phyloP scores from a whole-genome alignment of 2,888 invertebrate genomes.

The Dyspetes luteomarginatus region DNA sequence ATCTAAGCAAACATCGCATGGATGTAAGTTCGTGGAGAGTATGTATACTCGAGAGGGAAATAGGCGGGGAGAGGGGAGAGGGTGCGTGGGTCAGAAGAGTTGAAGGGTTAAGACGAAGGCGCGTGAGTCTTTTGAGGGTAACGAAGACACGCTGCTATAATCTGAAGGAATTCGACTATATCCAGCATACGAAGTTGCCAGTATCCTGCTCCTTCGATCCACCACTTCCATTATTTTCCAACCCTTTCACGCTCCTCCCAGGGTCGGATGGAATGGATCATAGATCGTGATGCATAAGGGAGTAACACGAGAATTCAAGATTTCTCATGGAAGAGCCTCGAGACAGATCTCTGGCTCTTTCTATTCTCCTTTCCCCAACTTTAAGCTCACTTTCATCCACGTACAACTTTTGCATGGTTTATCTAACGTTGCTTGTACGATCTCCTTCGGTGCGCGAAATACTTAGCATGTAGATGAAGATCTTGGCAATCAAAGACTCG shows the following conservation, averaged over 20 bases:
- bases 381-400: slow-evolving; percentile 37
- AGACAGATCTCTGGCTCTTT: slow-evolving; percentile 26
- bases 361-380: slow-evolving; percentile 27
- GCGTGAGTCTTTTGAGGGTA: slow-evolving; percentile 59
- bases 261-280: slow-evolving; percentile 63
- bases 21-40: slow-evolving; percentile 76
- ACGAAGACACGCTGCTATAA: slow-evolving; percentile 59
- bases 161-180: slow-evolving; percentile 28
- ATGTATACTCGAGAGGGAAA: slow-evolving; percentile 71
- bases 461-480: slow-evolving; percentile 84
- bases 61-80: slow-evolving; percentile 49
- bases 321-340: slow-evolving; percentile 71
- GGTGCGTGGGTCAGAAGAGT: slow-evolving; percentile 54
- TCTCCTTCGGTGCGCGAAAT: slow-evolving; percentile 61
- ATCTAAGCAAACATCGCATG: slow-evolving; percentile 82
- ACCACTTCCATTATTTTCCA: slow-evolving; percentile 5
- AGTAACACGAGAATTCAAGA: slow-evolving; percentile 82
- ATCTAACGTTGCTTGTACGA: slow-evolving; percentile 22
- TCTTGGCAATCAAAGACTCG: slow-evolving; percentile 82
- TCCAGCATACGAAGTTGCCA: slow-evolving; percentile 44
- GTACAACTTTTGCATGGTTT: slow-evolving; percentile 15
- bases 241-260: background rate
- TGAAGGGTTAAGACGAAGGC: slow-evolving; percentile 54
- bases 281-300: slow-evolving; percentile 82
- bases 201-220: slow-evolving; percentile 9